A percentile compares a stretch with the other conserved stretches of the same genome.
Conservation (phyloP, 2,113 vertebrate species). For the Psophia crepitans region DNA sequence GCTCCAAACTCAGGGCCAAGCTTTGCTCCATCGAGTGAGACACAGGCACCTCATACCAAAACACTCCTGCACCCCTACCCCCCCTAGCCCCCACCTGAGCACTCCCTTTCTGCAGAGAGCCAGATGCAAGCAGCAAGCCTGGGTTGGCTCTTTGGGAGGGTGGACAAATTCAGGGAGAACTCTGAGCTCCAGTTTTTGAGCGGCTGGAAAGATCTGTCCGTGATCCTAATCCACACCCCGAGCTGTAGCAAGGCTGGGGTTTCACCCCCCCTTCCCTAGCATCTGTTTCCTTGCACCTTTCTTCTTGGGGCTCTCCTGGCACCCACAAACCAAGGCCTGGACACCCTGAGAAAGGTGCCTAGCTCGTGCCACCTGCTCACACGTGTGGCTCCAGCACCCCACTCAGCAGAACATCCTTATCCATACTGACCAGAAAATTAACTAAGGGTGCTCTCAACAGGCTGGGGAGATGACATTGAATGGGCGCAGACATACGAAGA, state of each 20-base stretch:
- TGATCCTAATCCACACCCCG: neutral
- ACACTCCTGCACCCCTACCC: neutral
- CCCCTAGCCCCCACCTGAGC: neutral
- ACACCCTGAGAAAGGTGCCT: neutral
- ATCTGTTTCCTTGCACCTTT: neutral
- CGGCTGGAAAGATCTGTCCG: neutral
- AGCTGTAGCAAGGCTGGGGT: neutral
- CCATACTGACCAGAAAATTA: neutral
- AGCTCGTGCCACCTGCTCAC: neutral
- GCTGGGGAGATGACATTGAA: conserved; percentile 69
- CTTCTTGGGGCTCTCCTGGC: neutral
- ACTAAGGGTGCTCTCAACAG: conserved; percentile 24
- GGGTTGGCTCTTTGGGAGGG: neutral
- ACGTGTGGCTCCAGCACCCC: accelerated
- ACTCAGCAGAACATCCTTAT: neutral
- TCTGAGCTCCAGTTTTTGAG: too few relatives aligned
- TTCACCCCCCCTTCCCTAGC: neutral
- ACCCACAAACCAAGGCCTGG: neutral
- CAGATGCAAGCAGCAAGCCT: neutral
- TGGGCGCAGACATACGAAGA: conserved; percentile 74
- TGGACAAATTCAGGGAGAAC: neutral
- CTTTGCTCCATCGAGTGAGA: neutral
- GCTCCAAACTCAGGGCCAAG: neutral
- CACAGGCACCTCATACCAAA: neutral
- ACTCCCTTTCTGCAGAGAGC: neutral